These are phyloP conservation scores for Anniella stebbinsi DNA, from an alignment of 2,797 vertebrate genomes.

Conservation along the genomic window DNA sequence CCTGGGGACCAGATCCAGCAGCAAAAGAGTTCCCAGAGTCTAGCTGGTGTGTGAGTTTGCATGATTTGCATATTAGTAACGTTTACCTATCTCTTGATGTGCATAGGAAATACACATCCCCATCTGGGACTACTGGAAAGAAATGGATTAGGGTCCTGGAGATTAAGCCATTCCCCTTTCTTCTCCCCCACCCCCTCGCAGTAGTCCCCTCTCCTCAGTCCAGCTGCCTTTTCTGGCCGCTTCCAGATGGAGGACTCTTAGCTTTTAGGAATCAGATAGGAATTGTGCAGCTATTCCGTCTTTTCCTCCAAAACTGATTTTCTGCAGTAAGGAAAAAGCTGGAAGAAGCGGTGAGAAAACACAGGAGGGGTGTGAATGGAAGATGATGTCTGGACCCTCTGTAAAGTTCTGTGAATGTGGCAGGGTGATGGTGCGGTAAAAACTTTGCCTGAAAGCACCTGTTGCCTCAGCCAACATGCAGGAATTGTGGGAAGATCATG, in stretches of 20 bases:
- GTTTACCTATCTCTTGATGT: background rate
- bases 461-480: background rate
- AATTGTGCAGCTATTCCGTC: too few relatives aligned
- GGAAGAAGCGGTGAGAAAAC: too few relatives aligned
- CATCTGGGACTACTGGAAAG: background rate
- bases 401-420: too few relatives aligned
- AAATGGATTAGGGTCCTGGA: background rate
- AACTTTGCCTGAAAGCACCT: too few relatives aligned
- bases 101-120: background rate
- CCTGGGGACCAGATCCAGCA: background rate
- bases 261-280: too few relatives aligned
- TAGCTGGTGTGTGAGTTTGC: background rate
- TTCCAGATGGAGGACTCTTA: background rate
- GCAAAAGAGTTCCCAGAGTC: background rate
- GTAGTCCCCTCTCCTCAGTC: background rate
- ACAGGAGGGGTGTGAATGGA: too few relatives aligned
- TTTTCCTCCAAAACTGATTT: too few relatives aligned
- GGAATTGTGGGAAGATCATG: background rate
- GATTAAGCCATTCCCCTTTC: background rate
- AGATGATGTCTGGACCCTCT: too few relatives aligned
- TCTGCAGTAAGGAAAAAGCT: too few relatives aligned
- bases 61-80: background rate
- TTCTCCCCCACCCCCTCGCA: background rate
- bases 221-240: background rate
- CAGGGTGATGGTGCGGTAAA: too few relatives aligned